A percentile compares a stretch with the other conserved stretches of the same genome.
Conservation (phyloP, 2,113 vertebrate genomes). For the Desmodus rotundus region DNA sequence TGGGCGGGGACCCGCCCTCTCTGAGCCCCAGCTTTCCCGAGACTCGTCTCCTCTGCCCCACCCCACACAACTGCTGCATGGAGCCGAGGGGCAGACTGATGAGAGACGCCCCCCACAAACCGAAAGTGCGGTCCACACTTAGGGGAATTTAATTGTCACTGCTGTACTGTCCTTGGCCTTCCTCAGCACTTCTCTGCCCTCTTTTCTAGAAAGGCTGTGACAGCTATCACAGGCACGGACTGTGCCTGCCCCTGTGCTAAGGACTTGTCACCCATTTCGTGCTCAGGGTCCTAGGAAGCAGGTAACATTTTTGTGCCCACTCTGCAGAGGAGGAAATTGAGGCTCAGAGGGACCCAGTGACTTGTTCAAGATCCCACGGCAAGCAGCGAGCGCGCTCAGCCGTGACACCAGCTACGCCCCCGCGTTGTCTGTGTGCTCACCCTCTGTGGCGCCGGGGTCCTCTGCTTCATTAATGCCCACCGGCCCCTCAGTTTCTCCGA, state of each 20-base stretch:
- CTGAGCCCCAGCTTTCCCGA: neutral
- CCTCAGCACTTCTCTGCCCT: neutral
- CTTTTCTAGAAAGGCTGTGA: neutral
- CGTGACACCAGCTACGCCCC: neutral
- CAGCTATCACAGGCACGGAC: rapidly evolving
- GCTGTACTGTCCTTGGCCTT: rapidly evolving
- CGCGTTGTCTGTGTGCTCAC: neutral
- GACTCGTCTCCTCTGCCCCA: neutral
- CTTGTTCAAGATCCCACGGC: neutral
- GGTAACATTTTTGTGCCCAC: neutral
- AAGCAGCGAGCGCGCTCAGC: neutral
- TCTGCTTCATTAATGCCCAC: conserved; percentile 57
- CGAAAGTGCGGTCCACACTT: rapidly evolving
- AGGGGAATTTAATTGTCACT: neutral
- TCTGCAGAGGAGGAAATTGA: neutral
- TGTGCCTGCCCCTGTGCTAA: rapidly evolving
- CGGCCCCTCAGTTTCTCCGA: conserved; percentile 9
- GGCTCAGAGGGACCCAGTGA: neutral
- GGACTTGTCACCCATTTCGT: neutral
- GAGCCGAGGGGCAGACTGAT: rapidly evolving
- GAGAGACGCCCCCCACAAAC: neutral
- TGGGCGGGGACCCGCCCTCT: neutral
- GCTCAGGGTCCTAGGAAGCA: neutral
- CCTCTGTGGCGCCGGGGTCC: neutral
- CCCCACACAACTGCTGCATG: neutral